A percentile compares a stretch with the other conserved stretches of the same genome.
Evolutionary conservation across 2,797 vertebrate genomes (phyloP).

Genomic region (Triplophysa bombifrons): DNA sequence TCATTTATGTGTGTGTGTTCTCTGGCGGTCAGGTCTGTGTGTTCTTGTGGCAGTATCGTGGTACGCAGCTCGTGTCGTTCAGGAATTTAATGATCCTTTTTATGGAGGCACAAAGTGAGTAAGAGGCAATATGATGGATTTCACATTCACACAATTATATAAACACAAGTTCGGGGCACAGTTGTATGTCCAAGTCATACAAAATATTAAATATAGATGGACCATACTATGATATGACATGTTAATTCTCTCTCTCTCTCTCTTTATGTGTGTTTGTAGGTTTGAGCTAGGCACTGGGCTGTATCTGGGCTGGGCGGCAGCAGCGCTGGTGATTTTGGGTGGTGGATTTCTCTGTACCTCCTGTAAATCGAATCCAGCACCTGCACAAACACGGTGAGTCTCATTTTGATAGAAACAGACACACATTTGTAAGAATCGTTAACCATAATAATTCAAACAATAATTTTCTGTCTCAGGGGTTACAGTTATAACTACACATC

Average conservation of each 20-base stretch:
- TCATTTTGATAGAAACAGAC: neutral
- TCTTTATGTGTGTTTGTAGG: slow-evolving; percentile 64
- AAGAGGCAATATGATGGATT: neutral
- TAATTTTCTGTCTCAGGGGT: slow-evolving; percentile 56
- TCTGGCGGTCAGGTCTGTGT: slow-evolving; percentile 70
- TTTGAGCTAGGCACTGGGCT: slow-evolving; percentile 84
- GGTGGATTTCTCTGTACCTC: slow-evolving; percentile 81
- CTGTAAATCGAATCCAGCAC: slow-evolving; percentile 63
- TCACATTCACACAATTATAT: neutral
- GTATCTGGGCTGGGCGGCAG: slow-evolving; percentile 85
- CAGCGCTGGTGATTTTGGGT: slow-evolving; percentile 76
- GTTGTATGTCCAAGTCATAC: too few species aligned
- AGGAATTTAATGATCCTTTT: slow-evolving; percentile 72
- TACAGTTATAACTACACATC: slow-evolving; percentile 64
- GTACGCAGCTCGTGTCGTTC: slow-evolving; percentile 71
- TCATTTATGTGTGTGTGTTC: too few species aligned
- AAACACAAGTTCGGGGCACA: neutral
- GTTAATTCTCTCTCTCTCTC: neutral
- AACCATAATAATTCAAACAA: neutral
- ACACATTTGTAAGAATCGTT: neutral
- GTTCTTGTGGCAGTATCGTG: slow-evolving; percentile 72
- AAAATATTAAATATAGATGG: too few species aligned
- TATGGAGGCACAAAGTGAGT: slow-evolving; percentile 68
- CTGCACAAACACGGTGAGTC: slow-evolving; percentile 20
- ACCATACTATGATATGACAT: too few species aligned